Percentiles rank a stretch among this genome's conserved stretches.
phyloP scores from a whole-genome alignment of 2,113 vertebrate genomes.

The Hoplias malabaricus region DNA sequence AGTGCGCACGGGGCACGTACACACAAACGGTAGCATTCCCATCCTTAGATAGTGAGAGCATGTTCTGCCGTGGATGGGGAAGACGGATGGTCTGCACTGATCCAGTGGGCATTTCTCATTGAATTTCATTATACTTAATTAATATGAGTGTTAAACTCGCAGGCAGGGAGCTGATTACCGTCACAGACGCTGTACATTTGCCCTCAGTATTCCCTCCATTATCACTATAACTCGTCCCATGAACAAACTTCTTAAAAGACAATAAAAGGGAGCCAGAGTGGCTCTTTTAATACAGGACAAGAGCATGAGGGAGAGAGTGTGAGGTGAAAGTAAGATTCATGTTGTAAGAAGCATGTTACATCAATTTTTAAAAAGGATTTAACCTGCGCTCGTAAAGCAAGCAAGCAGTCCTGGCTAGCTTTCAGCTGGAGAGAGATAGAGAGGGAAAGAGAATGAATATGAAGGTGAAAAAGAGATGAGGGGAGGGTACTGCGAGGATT shows the following conservation, averaged over 20 bases:
- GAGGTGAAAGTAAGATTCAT: conserved; percentile 44
- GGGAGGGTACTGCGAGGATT: conserved; percentile 81
- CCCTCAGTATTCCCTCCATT: conserved; percentile 24
- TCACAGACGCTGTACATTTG: conserved; percentile 53
- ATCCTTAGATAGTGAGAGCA: neutral
- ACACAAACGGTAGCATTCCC: neutral
- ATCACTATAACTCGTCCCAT: conserved; percentile 36
- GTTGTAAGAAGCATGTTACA: conserved; percentile 53
- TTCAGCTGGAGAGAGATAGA: conserved; percentile 35
- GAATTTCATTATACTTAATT: conserved; percentile 48
- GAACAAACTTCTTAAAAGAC: conserved; percentile 13
- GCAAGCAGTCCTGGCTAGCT: conserved; percentile 55
- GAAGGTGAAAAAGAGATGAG: neutral
- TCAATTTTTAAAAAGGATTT: conserved; percentile 58
- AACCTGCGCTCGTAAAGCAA: conserved; percentile 60
- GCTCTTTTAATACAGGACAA: conserved; percentile 37
- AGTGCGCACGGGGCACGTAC: conserved; percentile 35
- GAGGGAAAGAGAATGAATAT: conserved; percentile 1
- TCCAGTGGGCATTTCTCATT: conserved; percentile 32
- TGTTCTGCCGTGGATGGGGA: conserved; percentile 15
- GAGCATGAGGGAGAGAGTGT: neutral
- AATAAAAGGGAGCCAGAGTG: conserved; percentile 41
- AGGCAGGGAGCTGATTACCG: conserved; percentile 46
- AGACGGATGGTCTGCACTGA: conserved; percentile 33
- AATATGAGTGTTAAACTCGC: conserved; percentile 45